Evolutionary conservation across 1,140 invertebrate genomes (phyloP).

Genomic region (Andricus grossulariae): DNA sequence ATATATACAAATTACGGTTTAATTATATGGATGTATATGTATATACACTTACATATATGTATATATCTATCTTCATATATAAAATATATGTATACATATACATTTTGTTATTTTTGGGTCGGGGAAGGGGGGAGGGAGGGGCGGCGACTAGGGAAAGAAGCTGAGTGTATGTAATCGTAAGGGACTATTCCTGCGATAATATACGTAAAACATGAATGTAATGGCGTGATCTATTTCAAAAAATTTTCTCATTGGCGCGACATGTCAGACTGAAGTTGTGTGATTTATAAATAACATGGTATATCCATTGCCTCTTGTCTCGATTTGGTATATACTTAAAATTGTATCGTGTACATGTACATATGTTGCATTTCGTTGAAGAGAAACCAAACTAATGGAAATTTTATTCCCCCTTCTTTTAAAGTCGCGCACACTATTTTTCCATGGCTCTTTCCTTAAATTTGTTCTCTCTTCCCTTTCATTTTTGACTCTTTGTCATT

Average conservation of each 20-base stretch:
- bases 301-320: slow-evolving; percentile 18
- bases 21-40: slow-evolving; percentile 67
- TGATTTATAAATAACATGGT: slow-evolving; percentile 10
- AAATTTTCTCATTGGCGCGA: not conserved
- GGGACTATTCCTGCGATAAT: slow-evolving; percentile 21
- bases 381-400: no score
- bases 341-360: slow-evolving; percentile 18
- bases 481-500: not conserved
- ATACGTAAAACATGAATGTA: slow-evolving; percentile 4
- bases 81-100: slow-evolving; percentile 25
- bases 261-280: slow-evolving; percentile 23
- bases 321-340: slow-evolving; percentile 17
- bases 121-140: not conserved
- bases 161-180: slow-evolving; percentile 2
- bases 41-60: slow-evolving; percentile 63
- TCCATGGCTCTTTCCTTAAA: not conserved
- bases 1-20: slow-evolving; percentile 66
- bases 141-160: not conserved
- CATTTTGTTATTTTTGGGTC: slow-evolving; percentile 23
- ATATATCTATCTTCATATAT: slow-evolving; percentile 49
- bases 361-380: not conserved
- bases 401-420: not conserved
- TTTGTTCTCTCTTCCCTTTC: slow-evolving; percentile 27
- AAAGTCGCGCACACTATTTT: slow-evolving; percentile 29
- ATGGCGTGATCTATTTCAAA: slow-evolving; percentile 20